Conservation (phyloP, 2,797 vertebrate genomes). For the Allochrocebus solatus region DNA sequence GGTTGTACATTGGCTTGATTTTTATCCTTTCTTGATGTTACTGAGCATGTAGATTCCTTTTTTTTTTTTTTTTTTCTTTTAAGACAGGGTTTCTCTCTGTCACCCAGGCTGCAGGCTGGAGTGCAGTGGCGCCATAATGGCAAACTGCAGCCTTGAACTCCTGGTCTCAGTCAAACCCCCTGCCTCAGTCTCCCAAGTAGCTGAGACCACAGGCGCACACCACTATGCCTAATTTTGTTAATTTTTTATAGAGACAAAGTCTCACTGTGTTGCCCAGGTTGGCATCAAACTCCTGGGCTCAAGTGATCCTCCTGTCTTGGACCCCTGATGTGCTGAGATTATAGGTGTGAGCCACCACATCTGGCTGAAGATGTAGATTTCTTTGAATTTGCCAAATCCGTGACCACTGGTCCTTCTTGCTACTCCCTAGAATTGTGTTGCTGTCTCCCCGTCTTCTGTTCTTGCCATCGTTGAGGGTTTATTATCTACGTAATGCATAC, state of each 20-base stretch:
- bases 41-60: not conserved
- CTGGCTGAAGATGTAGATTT: not conserved
- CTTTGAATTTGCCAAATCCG: not conserved
- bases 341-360: not conserved
- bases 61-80: not conserved
- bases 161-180: not conserved
- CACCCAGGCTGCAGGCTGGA: not conserved
- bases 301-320: not conserved
- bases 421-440: too few species aligned
- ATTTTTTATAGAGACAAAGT: not conserved
- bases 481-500: fast-evolving
- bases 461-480: not conserved
- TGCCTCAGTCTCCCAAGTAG: not conserved
- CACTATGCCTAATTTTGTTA: not conserved
- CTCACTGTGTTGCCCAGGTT: not conserved
- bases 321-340: not conserved
- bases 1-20: not conserved
- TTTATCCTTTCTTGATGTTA: not conserved
- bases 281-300: not conserved
- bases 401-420: not conserved
- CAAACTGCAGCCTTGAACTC: not conserved
- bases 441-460: not conserved
- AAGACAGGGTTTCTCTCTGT: not conserved
- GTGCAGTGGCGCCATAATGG: not conserved
- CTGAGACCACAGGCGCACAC: fast-evolving